Base-by-base conservation (phyloP, 2,113 vertebrate genomes). In the Anthoscopus minutus region DNA sequence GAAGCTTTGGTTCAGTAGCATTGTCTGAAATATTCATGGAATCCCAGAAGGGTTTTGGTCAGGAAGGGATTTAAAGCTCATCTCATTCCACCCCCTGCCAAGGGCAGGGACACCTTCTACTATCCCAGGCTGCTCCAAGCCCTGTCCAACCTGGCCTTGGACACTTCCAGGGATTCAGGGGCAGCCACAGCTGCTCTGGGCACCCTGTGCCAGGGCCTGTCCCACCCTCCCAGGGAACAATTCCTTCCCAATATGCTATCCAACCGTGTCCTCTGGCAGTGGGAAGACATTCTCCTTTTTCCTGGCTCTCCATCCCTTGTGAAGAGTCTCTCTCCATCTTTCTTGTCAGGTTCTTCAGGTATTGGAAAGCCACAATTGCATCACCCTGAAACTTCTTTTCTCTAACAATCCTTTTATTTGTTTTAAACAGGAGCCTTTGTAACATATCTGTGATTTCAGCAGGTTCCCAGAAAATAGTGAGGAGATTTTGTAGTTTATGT, bases 71-170 rank as follows among this genome's bases (percentile, higher is more conserved):
- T 56, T 42, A 24, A 56, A 64, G 1, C 17, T 2, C 31, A 42
- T 31, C 30, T 0, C 2, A 1, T 7, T 0, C n/a, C 38, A 9
- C 9, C 19, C 16, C 10, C 48, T 40, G 33, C 33, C 37, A 44
- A 60, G 62, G 27, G 3, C 31, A 51, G 62, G 62, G 64, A 38
- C 38, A 45, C 12, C 19, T 69, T 0, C 54, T 38, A 45, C 45
- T 7, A 0, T 33, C 28, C 45, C 72, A 53, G 54, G 28, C 2
- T 78, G 33, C 22, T 60, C 38, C 35, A n/a, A 65, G 15, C 23
- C 42, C 30, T 13, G 22, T 66, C 35, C 45, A 77, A 0, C 62
- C 38, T 60, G 62, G 33, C 45, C 72, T 86, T 33, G 64, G 53
- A 0, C 64, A 78, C 38, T 61, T 0, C 64, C 54, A 78, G 72